A percentile compares a stretch with the other conserved stretches of the same genome.
Conservation (phyloP, 1,140 invertebrate genomes). For the Helicoverpa zea region DNA sequence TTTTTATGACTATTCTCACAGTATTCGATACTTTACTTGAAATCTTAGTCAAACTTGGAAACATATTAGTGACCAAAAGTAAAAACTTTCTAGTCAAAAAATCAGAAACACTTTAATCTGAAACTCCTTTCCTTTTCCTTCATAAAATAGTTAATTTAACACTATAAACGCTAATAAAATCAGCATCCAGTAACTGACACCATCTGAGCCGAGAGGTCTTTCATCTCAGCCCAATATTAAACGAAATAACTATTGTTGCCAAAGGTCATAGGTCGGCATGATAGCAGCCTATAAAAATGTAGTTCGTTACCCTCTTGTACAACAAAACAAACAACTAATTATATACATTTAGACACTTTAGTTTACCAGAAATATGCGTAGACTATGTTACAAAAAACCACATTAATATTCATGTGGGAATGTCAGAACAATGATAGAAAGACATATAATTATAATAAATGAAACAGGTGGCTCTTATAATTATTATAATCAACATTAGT, state of each 20-base stretch:
- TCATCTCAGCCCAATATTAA: neutral
- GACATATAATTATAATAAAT: neutral
- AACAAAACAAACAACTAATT: constrained; percentile 24
- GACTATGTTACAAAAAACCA: constrained; percentile 12
- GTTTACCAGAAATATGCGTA: neutral
- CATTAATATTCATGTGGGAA: constrained; percentile 29
- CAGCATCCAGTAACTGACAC: neutral
- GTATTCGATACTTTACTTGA: too few relatives aligned
- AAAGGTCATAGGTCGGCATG: constrained; percentile 27
- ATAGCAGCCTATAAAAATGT: constrained; percentile 18
- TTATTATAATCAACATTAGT: neutral
- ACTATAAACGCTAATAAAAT: too few relatives aligned
- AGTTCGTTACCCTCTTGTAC: constrained; percentile 24
- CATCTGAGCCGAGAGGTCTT: constrained; percentile 1
- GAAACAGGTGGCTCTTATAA: neutral
- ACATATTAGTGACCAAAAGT: neutral
- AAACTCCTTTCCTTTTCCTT: neutral
- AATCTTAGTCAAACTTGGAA: neutral
- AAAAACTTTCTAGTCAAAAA: neutral
- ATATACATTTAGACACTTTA: constrained; percentile 13
- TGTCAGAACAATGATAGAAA: neutral
- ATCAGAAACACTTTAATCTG: neutral
- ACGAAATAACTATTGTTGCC: constrained; percentile 15
- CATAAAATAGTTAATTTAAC: too few relatives aligned
- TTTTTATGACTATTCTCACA: neutral